Evolutionary conservation across 2,797 vertebrate genomes (phyloP), one percentile per base, ranked within the genome.

Genomic region (Peromyscus aztecus): DNA sequence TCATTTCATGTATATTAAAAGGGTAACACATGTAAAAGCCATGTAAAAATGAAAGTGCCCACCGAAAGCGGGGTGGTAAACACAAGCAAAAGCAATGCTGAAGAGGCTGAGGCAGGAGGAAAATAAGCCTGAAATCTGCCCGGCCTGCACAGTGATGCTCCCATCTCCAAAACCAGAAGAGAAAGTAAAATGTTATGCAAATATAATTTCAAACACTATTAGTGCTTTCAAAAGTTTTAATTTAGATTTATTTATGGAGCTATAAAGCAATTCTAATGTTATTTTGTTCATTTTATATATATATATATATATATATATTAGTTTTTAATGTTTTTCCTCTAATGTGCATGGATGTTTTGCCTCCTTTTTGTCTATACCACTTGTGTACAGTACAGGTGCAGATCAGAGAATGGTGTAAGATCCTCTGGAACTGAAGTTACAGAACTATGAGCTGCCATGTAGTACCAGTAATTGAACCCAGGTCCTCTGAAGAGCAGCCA

Each of bases 221-320:
- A 87, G n/a, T 87, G 43, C 49, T 95, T 97, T 86, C 81, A 96
- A 95, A 91, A 52, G 23, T 69, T 87, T 76, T 88, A 83, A 43
- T 61, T 83, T 90, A 82, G 67, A 89, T 14, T 90, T 61, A 93
- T 46, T 31, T 85, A 75, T 71, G 27, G 29, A 91, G 92, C 96
- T 92, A 94, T 59, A 65, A 94, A 95, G 29, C 55, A 27, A 59
- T 82, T 55, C 67, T 89, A 52, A 92, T 59, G 55, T 57, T 55
- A 87, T 40, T 57, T 87, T 59, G 9, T 75, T 73, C 4, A 37
- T 34, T 76, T 40, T 73, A 40, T 40, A 40, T 40, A 40, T 40
- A 40, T 40, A 40, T 40, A 69, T 63, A 67, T 34, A 34, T 65
- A 65, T 67, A 14, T 61, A 24, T 65, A 55, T 37, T 14, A 67